Conservation (phyloP, 2,113 vertebrate species). For the Phalacrocorax brasilianus region DNA sequence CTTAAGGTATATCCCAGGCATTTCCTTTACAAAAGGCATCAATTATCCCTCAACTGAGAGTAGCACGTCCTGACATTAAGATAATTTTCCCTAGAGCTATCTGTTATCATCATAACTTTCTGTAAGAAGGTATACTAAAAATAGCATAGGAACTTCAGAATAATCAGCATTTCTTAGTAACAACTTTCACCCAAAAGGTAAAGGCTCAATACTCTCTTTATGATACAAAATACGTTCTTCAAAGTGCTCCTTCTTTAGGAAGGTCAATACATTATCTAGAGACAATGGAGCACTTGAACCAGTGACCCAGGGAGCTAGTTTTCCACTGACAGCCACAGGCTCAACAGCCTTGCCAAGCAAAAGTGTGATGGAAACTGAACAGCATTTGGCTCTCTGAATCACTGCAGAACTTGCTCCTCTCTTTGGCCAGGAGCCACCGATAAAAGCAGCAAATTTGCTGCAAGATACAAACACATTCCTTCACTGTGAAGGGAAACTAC, state of each 20-base stretch:
- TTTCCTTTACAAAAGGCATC: slow-evolving; percentile 72
- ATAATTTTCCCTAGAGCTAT: not conserved
- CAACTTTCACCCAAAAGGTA: slow-evolving; percentile 9
- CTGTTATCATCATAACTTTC: not conserved
- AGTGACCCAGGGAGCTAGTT: not conserved
- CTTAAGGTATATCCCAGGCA: not conserved
- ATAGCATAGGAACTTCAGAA: not conserved
- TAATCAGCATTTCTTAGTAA: not conserved
- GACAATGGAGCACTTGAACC: slow-evolving; percentile 39
- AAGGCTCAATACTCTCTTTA: slow-evolving; percentile 1
- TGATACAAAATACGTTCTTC: slow-evolving; percentile 38
- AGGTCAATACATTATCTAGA: not conserved
- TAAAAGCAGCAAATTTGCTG: slow-evolving; percentile 43
- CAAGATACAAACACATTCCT: slow-evolving; percentile 33
- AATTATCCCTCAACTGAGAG: slow-evolving; percentile 39
- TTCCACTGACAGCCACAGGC: not conserved
- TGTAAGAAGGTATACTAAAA: not conserved
- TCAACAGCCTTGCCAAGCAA: not conserved
- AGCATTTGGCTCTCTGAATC: not conserved
- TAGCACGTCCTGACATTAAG: not conserved
- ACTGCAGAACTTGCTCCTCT: not conserved
- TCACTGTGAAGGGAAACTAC: slow-evolving; percentile 66
- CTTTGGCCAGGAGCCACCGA: slow-evolving; percentile 19
- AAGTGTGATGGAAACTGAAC: not conserved
- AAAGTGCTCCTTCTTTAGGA: slow-evolving; percentile 14